Conservation (phyloP, 2,888 invertebrate species). For the Dexiosoma caninum region DNA sequence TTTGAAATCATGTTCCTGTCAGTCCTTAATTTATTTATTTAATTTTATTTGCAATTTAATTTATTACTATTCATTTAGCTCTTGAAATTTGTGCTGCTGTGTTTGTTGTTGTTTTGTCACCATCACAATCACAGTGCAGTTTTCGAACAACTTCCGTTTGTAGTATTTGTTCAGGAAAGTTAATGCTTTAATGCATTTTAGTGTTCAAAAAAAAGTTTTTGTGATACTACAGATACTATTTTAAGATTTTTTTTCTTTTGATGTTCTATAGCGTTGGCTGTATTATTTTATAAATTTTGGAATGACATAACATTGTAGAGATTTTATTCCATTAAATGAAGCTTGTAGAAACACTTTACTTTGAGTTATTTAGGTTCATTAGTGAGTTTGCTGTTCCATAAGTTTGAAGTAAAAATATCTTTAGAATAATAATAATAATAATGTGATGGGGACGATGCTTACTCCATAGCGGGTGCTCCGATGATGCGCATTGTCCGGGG, state of each 20-base stretch:
- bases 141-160: conserved; percentile 1
- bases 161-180: conserved; percentile 11
- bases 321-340: conserved; percentile 36
- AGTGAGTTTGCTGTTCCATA: too few species aligned
- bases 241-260: not conserved
- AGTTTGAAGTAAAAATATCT: too few species aligned
- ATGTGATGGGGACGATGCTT: too few species aligned
- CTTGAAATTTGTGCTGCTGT: not conserved
- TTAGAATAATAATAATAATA: too few species aligned
- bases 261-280: not conserved
- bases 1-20: not conserved
- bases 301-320: conserved; percentile 17
- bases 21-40: conserved; percentile 14
- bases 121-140: not conserved
- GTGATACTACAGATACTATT: not conserved
- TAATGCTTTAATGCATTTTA: conserved; percentile 54
- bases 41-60: not conserved
- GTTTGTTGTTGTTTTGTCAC: not conserved
- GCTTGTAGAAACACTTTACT: not conserved
- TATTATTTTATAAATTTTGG: conserved; percentile 18
- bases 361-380: too few species aligned
- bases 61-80: not conserved
- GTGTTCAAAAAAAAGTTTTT: conserved; percentile 12
- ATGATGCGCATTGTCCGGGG: too few species aligned
- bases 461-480: too few species aligned